Evolutionary conservation across 2,797 vertebrate species (phyloP).

Genomic region (Squalus acanthias): DNA sequence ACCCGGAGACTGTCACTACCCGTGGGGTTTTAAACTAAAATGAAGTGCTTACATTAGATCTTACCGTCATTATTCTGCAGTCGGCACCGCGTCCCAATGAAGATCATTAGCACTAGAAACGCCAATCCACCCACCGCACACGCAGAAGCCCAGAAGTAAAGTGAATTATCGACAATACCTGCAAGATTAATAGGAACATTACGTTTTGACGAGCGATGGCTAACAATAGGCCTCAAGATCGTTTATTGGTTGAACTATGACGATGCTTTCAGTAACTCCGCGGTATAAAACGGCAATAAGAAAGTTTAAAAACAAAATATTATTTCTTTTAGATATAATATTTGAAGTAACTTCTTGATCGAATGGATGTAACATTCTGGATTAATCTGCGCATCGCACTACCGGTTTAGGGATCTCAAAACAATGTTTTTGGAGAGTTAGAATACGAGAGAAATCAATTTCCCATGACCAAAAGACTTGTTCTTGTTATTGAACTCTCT

Average conservation of each 20-base stretch:
- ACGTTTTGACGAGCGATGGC: fast-evolving
- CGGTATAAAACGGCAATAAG: too few species aligned
- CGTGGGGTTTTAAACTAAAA: too few species aligned
- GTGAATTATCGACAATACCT: not conserved
- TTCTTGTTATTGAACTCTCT: not conserved
- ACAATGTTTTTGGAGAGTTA: not conserved
- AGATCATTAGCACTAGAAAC: not conserved
- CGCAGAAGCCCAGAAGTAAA: not conserved
- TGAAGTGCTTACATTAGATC: too few species aligned
- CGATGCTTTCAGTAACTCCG: too few species aligned
- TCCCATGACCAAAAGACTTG: too few species aligned
- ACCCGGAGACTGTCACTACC: not conserved
- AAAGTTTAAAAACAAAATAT: too few species aligned
- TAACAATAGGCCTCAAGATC: not conserved
- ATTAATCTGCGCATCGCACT: too few species aligned
- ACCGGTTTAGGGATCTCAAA: not conserved
- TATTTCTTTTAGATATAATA: not conserved
- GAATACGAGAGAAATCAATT: not conserved
- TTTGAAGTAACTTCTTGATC: not conserved
- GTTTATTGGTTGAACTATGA: not conserved
- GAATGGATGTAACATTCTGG: not conserved
- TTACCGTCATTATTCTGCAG: not conserved
- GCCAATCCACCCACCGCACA: not conserved
- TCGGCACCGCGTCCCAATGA: not conserved
- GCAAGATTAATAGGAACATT: not conserved